Percentiles rank a stretch among this genome's conserved stretches.
phyloP scores from a whole-genome alignment of 2,113 vertebrate genomes.

The Pristiophorus japonicus region DNA sequence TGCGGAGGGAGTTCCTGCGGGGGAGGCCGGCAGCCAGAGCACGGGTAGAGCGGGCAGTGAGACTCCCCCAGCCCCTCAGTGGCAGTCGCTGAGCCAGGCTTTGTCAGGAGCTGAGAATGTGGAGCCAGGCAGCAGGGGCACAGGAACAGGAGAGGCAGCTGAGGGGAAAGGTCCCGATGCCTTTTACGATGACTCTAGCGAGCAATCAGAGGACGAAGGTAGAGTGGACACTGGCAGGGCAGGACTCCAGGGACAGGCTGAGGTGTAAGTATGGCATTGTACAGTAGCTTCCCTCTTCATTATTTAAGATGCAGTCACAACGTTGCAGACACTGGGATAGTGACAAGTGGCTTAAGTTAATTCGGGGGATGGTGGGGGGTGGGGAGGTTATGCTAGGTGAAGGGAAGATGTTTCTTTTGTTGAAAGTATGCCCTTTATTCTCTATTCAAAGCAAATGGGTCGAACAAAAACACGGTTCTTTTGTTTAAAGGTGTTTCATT shows the following conservation, averaged over 20 bases:
- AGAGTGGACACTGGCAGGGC: conserved; percentile 52
- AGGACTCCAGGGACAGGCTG: conserved; percentile 50
- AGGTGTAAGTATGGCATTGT: conserved; percentile 62
- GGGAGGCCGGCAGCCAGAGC: neutral
- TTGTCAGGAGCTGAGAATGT: neutral
- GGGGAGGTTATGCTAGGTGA: neutral
- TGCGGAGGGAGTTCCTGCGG: neutral
- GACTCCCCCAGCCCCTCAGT: too few relatives aligned
- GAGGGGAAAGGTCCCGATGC: conserved; percentile 46
- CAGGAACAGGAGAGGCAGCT: conserved; percentile 44
- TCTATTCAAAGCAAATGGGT: neutral
- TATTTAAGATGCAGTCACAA: conserved; percentile 40
- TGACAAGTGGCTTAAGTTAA: conserved; percentile 36
- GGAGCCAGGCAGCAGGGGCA: conserved; percentile 39
- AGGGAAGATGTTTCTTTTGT: neutral
- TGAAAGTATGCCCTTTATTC: too few relatives aligned
- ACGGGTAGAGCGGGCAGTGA: neutral
- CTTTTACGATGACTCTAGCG: conserved; percentile 63
- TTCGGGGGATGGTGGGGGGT: neutral
- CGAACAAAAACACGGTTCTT: neutral
- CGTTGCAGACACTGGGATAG: conserved; percentile 43
- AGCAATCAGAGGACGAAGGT: conserved; percentile 58
- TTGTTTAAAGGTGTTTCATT: neutral
- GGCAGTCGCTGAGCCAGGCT: neutral
- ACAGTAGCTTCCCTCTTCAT: conserved; percentile 41